These are phyloP conservation scores for Lucinisca nassula DNA, from an alignment of 2,888 invertebrate species.

Conservation along the genomic window DNA sequence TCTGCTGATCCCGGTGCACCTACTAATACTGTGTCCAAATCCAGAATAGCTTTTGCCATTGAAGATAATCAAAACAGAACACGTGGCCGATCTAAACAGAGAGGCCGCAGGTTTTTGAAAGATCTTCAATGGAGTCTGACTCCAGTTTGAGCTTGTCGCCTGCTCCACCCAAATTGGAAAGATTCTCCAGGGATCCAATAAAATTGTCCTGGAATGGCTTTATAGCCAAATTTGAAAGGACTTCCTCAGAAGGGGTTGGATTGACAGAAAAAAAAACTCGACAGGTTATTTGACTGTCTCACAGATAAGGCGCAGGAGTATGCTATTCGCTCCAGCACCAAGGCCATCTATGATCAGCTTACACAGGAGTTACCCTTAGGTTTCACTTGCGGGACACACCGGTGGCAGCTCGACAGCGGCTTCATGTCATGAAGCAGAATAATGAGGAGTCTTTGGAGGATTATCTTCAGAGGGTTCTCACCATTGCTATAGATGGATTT, in stretches of 20 bases:
- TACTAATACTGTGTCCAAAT: too few relatives aligned
- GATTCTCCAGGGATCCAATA: background rate
- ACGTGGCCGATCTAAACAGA: too few relatives aligned
- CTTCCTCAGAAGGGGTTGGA: background rate
- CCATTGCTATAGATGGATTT: background rate
- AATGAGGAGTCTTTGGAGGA: conserved; percentile 5
- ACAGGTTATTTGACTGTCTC: background rate
- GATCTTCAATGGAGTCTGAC: too few relatives aligned
- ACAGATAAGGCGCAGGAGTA: background rate
- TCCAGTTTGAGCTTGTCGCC: background rate
- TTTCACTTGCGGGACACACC: background rate
- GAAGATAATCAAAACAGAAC: too few relatives aligned
- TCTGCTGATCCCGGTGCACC: too few relatives aligned
- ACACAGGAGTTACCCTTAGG: background rate
- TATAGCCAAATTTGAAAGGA: background rate
- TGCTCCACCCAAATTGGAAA: background rate
- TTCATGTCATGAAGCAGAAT: background rate
- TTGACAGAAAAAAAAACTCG: background rate
- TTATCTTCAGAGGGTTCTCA: background rate
- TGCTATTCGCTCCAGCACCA: background rate
- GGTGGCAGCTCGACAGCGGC: background rate
- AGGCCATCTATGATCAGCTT: background rate
- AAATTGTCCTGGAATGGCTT: background rate
- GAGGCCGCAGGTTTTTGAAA: too few relatives aligned
- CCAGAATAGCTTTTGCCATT: too few relatives aligned